A percentile compares a stretch with the other conserved stretches of the same genome.
phyloP scores from a whole-genome alignment of 2,113 vertebrate genomes.

The Neolamprologus longior region DNA sequence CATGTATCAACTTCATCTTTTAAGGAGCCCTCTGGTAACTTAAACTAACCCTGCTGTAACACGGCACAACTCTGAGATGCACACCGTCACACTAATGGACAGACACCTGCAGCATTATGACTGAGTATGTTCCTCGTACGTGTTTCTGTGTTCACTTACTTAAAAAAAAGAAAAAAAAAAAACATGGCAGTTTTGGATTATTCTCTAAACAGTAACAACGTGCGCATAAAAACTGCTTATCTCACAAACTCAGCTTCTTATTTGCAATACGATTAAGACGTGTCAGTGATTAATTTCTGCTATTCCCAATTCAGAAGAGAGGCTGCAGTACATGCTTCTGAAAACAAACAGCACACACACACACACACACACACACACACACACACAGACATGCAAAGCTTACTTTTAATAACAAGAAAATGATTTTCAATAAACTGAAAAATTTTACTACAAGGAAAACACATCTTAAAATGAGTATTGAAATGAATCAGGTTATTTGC shows the following conservation, averaged over 20 bases:
- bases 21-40: background rate
- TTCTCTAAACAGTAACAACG: background rate
- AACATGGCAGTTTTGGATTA: background rate
- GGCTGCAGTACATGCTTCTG: background rate
- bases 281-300: background rate
- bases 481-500: background rate
- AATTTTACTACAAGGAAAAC: background rate
- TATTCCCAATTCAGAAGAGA: background rate
- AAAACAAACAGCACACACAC: background rate
- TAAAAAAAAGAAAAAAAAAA: fast-evolving
- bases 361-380: background rate
- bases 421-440: background rate
- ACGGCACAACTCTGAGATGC: background rate
- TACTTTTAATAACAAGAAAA: background rate
- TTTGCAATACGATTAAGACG: background rate
- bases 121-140: fast-evolving
- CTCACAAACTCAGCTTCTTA: background rate
- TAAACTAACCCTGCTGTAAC: background rate
- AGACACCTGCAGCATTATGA: background rate
- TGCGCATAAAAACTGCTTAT: background rate
- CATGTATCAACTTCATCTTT: background rate
- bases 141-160: background rate
- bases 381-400: background rate
- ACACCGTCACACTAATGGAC: background rate
- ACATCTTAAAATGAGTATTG: background rate